These are phyloP conservation scores for Drosophila azteca DNA, from an alignment of 1,140 invertebrate species.

Conservation along the genomic window DNA sequence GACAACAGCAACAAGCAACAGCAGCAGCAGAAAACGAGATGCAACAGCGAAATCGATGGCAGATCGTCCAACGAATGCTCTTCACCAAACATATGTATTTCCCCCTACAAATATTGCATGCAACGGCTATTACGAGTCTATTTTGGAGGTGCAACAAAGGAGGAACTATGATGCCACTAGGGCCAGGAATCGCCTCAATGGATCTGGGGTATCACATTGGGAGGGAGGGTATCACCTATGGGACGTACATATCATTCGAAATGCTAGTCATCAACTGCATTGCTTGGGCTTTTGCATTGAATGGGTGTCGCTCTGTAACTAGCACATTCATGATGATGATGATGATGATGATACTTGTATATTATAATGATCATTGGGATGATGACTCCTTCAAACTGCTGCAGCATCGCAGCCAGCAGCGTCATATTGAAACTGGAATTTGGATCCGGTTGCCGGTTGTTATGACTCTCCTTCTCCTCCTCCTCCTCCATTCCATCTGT, in stretches of 20 bases:
- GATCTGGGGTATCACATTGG: too few species aligned
- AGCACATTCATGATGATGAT: constrained; percentile 57
- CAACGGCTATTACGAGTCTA: too few species aligned
- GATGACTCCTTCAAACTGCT: constrained; percentile 33
- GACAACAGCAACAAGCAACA: constrained; percentile 45
- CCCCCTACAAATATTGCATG: too few species aligned
- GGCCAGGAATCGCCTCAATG: too few species aligned
- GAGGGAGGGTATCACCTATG: too few species aligned
- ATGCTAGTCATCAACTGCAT: constrained; percentile 3
- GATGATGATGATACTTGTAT: not conserved
- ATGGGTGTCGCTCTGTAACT: constrained; percentile 75
- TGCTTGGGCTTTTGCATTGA: constrained; percentile 36
- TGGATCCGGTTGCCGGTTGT: constrained; percentile 64
- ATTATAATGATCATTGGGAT: constrained; percentile 36
- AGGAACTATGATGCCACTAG: too few species aligned
- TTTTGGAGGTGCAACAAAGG: too few species aligned
- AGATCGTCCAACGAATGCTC: not conserved
- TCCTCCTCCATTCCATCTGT: too few species aligned
- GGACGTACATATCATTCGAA: too few species aligned
- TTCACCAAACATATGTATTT: too few species aligned
- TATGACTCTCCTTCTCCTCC: not conserved
- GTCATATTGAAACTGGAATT: constrained; percentile 69
- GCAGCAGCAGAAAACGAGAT: constrained; percentile 24
- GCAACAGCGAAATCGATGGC: not conserved
- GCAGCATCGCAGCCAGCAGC: constrained; percentile 9